These are phyloP conservation scores for Fragum sueziense DNA, from an alignment of 2,888 invertebrate species.

Conservation along the genomic window DNA sequence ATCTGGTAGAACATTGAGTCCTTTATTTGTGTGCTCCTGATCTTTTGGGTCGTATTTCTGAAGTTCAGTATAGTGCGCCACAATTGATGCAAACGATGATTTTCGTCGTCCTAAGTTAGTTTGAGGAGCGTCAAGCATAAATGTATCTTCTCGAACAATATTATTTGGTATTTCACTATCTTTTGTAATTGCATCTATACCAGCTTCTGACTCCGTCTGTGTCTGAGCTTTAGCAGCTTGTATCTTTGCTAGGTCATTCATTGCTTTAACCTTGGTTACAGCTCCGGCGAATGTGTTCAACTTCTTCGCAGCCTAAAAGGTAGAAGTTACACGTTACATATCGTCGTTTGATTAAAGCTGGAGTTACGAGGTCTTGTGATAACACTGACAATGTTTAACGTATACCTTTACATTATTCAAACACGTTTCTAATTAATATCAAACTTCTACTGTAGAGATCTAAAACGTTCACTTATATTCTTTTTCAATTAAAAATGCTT, in stretches of 20 bases:
- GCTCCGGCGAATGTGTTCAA: constrained; percentile 41
- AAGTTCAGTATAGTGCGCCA: constrained; percentile 2
- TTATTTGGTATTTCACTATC: background rate
- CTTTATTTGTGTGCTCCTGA: background rate
- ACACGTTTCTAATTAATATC: too few species aligned
- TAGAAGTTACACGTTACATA: too few species aligned
- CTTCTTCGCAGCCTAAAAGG: constrained; percentile 33
- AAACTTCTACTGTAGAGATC: too few species aligned
- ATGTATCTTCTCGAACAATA: constrained; percentile 22
- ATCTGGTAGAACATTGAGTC: background rate
- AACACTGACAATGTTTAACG: too few species aligned
- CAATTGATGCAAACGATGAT: constrained; percentile 4
- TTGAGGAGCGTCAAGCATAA: background rate
- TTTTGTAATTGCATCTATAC: background rate
- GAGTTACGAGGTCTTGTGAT: too few species aligned
- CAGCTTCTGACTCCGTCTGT: background rate
- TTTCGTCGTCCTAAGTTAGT: background rate
- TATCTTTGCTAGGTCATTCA: constrained; percentile 5
- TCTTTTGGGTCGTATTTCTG: background rate
- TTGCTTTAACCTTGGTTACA: constrained; percentile 42
- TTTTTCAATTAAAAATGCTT: too few species aligned
- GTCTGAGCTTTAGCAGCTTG: background rate
- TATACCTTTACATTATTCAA: too few species aligned
- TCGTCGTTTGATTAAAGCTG: too few species aligned
- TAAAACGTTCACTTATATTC: too few species aligned